Evolutionary conservation across 2,113 vertebrate genomes (phyloP).

Genomic region (Thinocorus orbignyianus): DNA sequence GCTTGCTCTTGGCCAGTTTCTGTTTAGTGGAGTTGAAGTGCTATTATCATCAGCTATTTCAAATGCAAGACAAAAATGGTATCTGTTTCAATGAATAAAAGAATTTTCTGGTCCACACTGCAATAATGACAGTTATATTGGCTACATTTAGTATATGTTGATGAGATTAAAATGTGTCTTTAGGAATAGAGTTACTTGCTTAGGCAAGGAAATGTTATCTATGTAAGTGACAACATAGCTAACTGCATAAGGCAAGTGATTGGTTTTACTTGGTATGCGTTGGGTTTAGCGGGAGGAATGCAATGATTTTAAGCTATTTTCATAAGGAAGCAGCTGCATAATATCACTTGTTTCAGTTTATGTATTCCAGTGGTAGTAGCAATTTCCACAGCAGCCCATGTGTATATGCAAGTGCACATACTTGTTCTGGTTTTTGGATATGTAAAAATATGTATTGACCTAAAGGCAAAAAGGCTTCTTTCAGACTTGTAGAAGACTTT

Average conservation of each 20-base stretch:
- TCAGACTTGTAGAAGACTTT: neutral
- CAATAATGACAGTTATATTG: conserved; percentile 66
- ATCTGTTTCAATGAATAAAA: conserved; percentile 40
- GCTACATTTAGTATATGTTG: conserved; percentile 62
- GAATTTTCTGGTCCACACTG: conserved; percentile 24
- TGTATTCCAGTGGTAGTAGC: neutral
- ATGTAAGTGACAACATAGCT: neutral
- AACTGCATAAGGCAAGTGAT: neutral
- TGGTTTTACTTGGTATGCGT: conserved; percentile 16
- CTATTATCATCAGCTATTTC: neutral
- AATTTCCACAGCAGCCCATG: neutral
- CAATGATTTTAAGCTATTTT: conserved; percentile 32
- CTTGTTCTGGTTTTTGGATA: neutral
- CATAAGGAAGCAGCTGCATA: conserved; percentile 44
- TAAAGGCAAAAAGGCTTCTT: neutral
- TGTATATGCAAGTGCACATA: neutral
- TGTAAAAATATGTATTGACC: neutral
- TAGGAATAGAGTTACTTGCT: conserved; percentile 2
- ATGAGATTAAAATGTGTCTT: conserved; percentile 71
- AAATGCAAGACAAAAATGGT: conserved; percentile 1
- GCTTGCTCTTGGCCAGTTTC: neutral
- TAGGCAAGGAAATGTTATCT: conserved; percentile 47
- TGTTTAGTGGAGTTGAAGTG: neutral
- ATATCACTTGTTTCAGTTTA: conserved; percentile 31
- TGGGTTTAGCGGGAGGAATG: conserved; percentile 4